phyloP scores from a whole-genome alignment of 2,113 vertebrate genomes.

The Pipra filicauda region DNA sequence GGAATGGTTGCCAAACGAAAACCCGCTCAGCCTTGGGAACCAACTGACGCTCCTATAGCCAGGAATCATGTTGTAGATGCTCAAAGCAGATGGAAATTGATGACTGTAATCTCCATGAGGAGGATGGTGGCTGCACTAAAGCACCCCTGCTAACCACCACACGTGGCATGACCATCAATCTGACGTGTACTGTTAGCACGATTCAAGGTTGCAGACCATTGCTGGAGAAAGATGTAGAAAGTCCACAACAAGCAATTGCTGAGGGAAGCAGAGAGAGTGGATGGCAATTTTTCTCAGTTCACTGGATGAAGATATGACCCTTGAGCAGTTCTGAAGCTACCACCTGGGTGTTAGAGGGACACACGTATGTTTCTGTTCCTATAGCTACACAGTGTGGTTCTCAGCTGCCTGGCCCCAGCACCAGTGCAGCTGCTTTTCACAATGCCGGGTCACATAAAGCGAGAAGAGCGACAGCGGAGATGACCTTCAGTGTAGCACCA shows the following conservation, averaged over 20 bases:
- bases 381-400: background rate
- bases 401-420: background rate
- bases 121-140: background rate
- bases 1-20: background rate
- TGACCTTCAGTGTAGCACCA: background rate
- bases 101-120: background rate
- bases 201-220: background rate
- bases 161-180: background rate
- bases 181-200: background rate
- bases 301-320: background rate
- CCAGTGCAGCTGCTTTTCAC: background rate
- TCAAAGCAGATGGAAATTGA: slow-evolving; percentile 20
- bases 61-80: background rate
- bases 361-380: background rate
- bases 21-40: background rate
- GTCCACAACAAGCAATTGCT: background rate
- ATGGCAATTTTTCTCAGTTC: background rate
- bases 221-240: background rate
- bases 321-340: background rate
- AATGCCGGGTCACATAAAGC: accelerated
- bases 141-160: background rate
- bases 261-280: background rate
- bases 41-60: background rate
- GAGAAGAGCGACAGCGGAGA: accelerated
- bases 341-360: background rate